A percentile compares a stretch with the other conserved stretches of the same genome.
Evolutionary conservation across 2,113 vertebrate genomes (phyloP).

Genomic region (Propithecus coquereli): DNA sequence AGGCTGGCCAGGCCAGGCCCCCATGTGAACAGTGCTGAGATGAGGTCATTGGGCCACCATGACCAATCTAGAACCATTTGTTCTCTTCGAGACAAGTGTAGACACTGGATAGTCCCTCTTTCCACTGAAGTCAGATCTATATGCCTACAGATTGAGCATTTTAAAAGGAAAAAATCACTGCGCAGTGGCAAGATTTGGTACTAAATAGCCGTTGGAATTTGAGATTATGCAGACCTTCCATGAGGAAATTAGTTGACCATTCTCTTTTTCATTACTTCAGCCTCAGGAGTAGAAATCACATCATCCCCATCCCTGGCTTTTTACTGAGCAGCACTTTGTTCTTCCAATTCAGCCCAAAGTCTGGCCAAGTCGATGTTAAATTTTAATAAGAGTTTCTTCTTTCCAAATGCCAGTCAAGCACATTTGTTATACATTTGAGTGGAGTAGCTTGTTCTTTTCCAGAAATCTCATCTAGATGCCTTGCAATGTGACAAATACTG

Average conservation of each 20-base stretch:
- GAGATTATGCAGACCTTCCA: not conserved
- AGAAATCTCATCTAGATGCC: constrained; percentile 51
- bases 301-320: not conserved
- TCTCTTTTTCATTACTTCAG: not conserved
- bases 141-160: not conserved
- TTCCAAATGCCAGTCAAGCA: constrained; percentile 65
- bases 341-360: constrained; percentile 37
- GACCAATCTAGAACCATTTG: not conserved
- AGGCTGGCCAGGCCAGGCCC: not conserved
- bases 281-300: not conserved
- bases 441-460: constrained; percentile 42
- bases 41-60: not conserved
- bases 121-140: not conserved
- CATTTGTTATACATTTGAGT: constrained; percentile 46
- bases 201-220: not conserved
- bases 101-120: not conserved
- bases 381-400: constrained; percentile 72
- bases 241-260: not conserved
- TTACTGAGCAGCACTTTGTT: constrained; percentile 41
- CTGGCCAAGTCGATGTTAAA: constrained; percentile 71
- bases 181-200: not conserved
- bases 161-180: constrained; percentile 27
- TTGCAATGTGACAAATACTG: constrained; percentile 29
- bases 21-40: not conserved
- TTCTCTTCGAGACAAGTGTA: not conserved